Conservation (phyloP, 2,888 invertebrate species). For the Xestia c-nigrum region DNA sequence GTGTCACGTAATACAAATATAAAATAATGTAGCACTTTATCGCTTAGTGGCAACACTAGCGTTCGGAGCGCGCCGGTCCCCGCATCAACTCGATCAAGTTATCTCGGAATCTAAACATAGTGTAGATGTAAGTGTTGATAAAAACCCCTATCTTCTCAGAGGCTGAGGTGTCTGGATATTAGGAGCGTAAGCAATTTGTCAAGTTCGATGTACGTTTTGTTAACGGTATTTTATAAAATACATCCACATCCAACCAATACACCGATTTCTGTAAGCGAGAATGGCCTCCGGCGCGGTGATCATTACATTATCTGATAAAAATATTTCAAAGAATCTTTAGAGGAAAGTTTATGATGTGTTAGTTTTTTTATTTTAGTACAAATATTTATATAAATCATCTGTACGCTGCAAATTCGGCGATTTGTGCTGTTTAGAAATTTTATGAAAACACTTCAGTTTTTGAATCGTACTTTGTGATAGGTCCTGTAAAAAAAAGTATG, state of each 20-base stretch:
- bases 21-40: slow-evolving; percentile 65
- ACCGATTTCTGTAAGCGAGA: slow-evolving; percentile 70
- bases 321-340: slow-evolving; percentile 44
- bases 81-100: slow-evolving; percentile 84
- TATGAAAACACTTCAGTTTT: neutral
- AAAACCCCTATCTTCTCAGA: slow-evolving; percentile 80
- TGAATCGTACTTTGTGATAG: neutral
- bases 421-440: slow-evolving; percentile 1
- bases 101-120: slow-evolving; percentile 86
- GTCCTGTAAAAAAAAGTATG: neutral
- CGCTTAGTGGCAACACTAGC: slow-evolving; percentile 76
- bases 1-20: slow-evolving; percentile 60
- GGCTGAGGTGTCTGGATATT: slow-evolving; percentile 87
- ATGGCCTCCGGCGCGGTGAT: slow-evolving; percentile 67
- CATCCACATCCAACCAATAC: slow-evolving; percentile 64
- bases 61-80: slow-evolving; percentile 66
- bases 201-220: slow-evolving; percentile 85
- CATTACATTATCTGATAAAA: slow-evolving; percentile 68
- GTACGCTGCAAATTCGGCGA: neutral
- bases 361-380: slow-evolving; percentile 39
- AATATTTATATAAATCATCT: slow-evolving; percentile 7
- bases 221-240: slow-evolving; percentile 80
- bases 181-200: slow-evolving; percentile 90
- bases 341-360: slow-evolving; percentile 35
- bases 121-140: slow-evolving; percentile 85